These are phyloP conservation scores for Ophion ellenae DNA, from an alignment of 2,888 invertebrate genomes.

Conservation along the genomic window DNA sequence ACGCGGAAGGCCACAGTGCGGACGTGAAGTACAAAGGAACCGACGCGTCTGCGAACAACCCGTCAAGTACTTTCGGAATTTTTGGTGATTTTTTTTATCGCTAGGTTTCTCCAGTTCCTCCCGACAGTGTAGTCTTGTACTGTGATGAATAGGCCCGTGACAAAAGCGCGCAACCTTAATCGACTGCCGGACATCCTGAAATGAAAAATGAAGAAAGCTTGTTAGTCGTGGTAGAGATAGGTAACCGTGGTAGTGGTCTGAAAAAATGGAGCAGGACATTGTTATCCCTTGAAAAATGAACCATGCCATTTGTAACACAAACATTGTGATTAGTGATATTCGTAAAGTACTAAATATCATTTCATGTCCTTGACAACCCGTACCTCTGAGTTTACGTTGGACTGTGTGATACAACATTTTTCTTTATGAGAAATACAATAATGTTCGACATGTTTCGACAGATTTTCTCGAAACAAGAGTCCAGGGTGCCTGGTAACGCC, in stretches of 20 bases:
- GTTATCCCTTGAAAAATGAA: too few relatives aligned
- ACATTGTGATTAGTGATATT: too few relatives aligned
- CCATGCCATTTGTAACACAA: too few relatives aligned
- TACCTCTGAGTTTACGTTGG: too few relatives aligned
- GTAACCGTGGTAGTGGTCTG: too few relatives aligned
- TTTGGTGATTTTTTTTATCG: background rate
- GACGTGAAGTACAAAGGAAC: background rate
- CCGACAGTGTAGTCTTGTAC: conserved; percentile 64
- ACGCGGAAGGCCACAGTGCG: background rate
- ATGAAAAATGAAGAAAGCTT: conserved; percentile 67
- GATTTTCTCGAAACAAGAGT: background rate
- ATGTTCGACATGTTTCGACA: too few relatives aligned
- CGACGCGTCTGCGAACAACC: background rate
- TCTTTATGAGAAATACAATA: too few relatives aligned
- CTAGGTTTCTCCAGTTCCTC: background rate
- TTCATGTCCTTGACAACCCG: too few relatives aligned
- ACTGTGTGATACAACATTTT: too few relatives aligned
- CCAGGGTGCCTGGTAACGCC: too few relatives aligned
- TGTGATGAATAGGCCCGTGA: conserved; percentile 41
- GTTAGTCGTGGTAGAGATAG: background rate
- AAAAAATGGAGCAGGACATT: too few relatives aligned
- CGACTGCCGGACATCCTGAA: conserved; percentile 86
- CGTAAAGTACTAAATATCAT: too few relatives aligned
- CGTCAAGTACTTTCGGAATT: background rate
- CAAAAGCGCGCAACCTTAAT: conserved; percentile 36